phyloP scores from a whole-genome alignment of 2,888 invertebrate species.

The Gymnoscelis rufifasciata region DNA sequence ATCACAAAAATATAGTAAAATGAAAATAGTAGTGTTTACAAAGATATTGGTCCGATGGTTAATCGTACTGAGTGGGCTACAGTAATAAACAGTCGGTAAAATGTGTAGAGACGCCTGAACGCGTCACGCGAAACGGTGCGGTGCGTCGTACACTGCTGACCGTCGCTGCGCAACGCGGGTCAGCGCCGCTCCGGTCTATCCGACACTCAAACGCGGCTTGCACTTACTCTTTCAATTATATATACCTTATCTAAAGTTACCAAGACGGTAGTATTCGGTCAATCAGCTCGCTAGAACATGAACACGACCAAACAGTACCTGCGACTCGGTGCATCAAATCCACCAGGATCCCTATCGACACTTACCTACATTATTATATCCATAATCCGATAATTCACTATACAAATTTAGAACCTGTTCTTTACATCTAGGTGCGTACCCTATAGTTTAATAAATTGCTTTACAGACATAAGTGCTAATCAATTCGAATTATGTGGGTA shows the following conservation, averaged over 20 bases:
- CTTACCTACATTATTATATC: conserved; percentile 7
- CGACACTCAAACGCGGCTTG: neutral
- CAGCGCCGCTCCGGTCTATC: neutral
- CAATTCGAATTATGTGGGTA: conserved; percentile 17
- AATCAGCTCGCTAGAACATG: neutral
- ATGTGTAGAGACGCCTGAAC: neutral
- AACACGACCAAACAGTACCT: neutral
- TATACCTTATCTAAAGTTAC: neutral
- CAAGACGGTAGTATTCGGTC: neutral
- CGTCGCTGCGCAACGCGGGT: neutral
- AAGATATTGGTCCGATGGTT: conserved; percentile 14
- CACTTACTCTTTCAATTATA: conserved; percentile 8
- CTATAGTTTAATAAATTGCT: conserved; percentile 21
- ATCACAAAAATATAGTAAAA: conserved; percentile 10
- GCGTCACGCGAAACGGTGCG: neutral
- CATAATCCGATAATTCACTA: conserved; percentile 16
- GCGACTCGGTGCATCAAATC: neutral
- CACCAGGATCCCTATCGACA: neutral
- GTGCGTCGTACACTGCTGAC: too few relatives aligned
- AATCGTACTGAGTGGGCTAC: conserved; percentile 1
- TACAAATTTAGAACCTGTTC: conserved; percentile 22
- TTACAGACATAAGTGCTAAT: conserved; percentile 25
- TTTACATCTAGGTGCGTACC: conserved; percentile 17
- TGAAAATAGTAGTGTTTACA: conserved; percentile 8
- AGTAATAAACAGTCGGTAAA: conserved; percentile 1